A percentile compares a stretch with the other conserved stretches of the same genome.
Conservation (phyloP, 1,140 invertebrate genomes). For the Drosophila ambigua region DNA sequence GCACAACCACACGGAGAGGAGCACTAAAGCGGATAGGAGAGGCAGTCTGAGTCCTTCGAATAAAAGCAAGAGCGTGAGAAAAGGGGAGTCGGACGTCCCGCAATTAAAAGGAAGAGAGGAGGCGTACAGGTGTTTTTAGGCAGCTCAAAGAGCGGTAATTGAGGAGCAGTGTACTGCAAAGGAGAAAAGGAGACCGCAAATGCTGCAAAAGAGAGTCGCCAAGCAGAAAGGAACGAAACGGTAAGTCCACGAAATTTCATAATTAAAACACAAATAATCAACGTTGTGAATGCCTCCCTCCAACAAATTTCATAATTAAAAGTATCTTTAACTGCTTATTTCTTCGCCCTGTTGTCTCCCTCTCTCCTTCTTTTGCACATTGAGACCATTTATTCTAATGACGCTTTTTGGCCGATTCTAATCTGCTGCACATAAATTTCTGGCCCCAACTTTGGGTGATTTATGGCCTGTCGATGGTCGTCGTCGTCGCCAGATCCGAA, state of each 20-base stretch:
- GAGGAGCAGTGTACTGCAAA: no score
- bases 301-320: constrained; percentile 20
- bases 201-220: no score
- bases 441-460: constrained; percentile 80
- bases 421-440: constrained; percentile 79
- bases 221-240: no score
- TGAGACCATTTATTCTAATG: constrained; percentile 79
- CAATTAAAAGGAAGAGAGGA: no score
- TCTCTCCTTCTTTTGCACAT: constrained; percentile 38
- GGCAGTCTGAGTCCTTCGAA: constrained; percentile 26
- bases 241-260: no score
- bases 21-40: constrained; percentile 35
- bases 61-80: no score
- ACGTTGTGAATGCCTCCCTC: no score
- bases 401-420: constrained; percentile 69
- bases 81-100: no score
- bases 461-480: constrained; percentile 82
- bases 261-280: no score
- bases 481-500: constrained; percentile 56
- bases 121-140: no score
- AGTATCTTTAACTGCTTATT: constrained; percentile 24
- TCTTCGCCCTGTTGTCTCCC: constrained; percentile 11
- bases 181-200: no score
- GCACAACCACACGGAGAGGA: constrained; percentile 25
- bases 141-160: no score